These are phyloP conservation scores for Trichosurus vulpecula DNA, from an alignment of 2,797 vertebrate species.

Conservation along the genomic window DNA sequence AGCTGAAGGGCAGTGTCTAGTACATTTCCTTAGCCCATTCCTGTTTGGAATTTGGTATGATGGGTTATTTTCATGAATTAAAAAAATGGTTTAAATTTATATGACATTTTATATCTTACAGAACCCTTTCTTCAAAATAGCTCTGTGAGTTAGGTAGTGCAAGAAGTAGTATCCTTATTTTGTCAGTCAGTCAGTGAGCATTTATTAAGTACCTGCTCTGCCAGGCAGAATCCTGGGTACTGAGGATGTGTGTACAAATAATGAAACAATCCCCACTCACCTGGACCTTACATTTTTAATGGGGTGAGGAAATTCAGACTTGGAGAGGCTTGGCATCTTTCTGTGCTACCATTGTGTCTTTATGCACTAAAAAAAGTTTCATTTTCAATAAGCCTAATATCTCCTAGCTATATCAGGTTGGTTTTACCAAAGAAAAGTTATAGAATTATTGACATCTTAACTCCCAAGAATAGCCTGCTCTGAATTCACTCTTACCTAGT, in stretches of 20 bases:
- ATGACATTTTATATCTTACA: background rate
- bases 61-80: background rate
- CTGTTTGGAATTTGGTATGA: background rate
- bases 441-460: slow-evolving; percentile 4
- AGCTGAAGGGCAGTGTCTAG: background rate
- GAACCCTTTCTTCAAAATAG: background rate
- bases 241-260: background rate
- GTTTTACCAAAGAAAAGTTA: background rate
- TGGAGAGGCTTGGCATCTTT: background rate
- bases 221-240: background rate
- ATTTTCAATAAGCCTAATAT: background rate
- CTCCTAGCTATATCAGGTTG: background rate
- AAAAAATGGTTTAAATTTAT: background rate
- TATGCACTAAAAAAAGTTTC: background rate
- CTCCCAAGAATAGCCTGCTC: background rate
- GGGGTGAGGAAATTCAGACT: background rate
- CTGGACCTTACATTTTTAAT: background rate
- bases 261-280: background rate
- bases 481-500: background rate
- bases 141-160: background rate
- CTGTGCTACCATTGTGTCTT: background rate
- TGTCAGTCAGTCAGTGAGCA: background rate
- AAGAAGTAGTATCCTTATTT: background rate
- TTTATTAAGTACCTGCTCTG: background rate
- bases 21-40: background rate